phyloP scores from a whole-genome alignment of 2,113 vertebrate species.

The Felis chaus region DNA sequence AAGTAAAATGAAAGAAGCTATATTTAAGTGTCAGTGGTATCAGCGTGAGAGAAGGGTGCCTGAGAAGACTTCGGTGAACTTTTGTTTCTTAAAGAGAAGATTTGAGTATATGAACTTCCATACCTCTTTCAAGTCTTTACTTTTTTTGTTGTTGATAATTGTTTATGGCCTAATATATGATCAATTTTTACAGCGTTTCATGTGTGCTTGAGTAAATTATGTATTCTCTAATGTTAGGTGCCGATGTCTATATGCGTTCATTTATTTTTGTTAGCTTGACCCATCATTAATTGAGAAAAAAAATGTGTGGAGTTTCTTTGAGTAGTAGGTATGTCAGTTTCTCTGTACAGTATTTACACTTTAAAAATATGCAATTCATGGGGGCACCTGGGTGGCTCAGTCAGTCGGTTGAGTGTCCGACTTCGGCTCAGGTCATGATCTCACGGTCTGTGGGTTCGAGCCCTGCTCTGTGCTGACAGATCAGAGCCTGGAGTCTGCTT shows the following conservation, averaged over 20 bases:
- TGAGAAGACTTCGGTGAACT: not conserved
- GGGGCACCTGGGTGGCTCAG: no score
- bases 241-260: not conserved
- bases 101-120: not conserved
- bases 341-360: not conserved
- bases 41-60: not conserved
- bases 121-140: not conserved
- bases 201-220: not conserved
- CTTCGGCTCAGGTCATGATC: no score
- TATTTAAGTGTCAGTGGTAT: not conserved
- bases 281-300: not conserved
- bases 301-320: not conserved
- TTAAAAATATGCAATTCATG: not conserved
- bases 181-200: not conserved
- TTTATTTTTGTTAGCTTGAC: not conserved
- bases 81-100: not conserved
- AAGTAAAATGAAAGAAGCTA: not conserved
- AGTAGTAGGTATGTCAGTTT: not conserved
- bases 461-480: no score
- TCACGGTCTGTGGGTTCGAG: no score
- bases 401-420: no score
- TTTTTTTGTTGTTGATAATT: not conserved
- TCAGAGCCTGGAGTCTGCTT: no score
- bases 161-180: not conserved
- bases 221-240: not conserved